Percentiles rank a stretch among this genome's conserved stretches.
phyloP scores from a whole-genome alignment of 2,888 invertebrate species.

The Hydroisotoma schaefferi region DNA sequence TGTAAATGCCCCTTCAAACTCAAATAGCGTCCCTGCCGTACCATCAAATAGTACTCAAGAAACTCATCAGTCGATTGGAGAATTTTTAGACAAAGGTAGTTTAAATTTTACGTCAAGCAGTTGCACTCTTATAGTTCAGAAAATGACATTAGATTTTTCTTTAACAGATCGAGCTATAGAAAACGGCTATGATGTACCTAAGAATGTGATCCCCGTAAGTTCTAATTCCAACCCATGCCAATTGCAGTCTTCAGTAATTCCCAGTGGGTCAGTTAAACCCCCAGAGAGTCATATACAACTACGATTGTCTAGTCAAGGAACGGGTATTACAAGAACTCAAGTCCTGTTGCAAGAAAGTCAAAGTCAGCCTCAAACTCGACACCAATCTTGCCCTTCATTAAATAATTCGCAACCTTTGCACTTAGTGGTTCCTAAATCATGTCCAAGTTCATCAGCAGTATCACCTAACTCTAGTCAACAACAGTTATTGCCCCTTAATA shows the following conservation, averaged over 20 bases:
- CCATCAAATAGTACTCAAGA: too few species aligned
- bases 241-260: background rate
- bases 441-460: conserved; percentile 45
- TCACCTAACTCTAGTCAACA: conserved; percentile 47
- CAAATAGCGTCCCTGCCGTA: too few species aligned
- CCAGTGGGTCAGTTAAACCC: background rate
- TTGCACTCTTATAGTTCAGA: too few species aligned
- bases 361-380: conserved; percentile 32
- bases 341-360: background rate
- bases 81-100: too few species aligned
- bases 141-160: too few species aligned
- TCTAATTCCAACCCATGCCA: conserved; percentile 7
- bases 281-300: background rate
- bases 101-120: too few species aligned
- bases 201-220: conserved; percentile 15
- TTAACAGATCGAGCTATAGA: conserved; percentile 25
- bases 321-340: conserved; percentile 1
- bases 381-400: conserved; percentile 47
- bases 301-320: conserved; percentile 1
- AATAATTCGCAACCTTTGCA: conserved; percentile 33
- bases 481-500: conserved; percentile 40
- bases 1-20: too few species aligned
- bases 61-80: too few species aligned
- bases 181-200: conserved; percentile 44
- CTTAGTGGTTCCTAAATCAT: conserved; percentile 43